These are phyloP conservation scores for Eutrigla gurnardus DNA, from an alignment of 2,797 vertebrate species.

Conservation along the genomic window DNA sequence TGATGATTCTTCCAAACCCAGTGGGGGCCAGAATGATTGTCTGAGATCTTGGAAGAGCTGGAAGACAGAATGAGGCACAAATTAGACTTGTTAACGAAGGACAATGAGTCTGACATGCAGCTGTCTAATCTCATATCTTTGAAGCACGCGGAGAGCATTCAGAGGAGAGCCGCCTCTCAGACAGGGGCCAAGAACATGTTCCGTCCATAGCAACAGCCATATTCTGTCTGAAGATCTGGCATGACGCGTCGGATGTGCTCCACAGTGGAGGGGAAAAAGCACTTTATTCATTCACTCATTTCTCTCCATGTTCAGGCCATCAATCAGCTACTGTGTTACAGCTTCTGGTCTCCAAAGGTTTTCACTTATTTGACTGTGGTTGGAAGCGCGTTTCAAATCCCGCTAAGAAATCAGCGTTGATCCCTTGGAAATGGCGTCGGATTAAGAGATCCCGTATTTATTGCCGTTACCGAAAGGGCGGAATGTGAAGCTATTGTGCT, in stretches of 20 bases:
- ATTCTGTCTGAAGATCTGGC: constrained; percentile 63
- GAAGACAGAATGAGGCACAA: constrained; percentile 78
- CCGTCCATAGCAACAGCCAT: constrained; percentile 53
- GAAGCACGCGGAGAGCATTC: constrained; percentile 72
- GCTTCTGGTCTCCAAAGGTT: constrained; percentile 29
- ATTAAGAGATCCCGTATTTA: constrained; percentile 37
- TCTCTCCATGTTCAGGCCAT: constrained; percentile 36
- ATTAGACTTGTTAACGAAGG: constrained; percentile 83
- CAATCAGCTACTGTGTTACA: constrained; percentile 42
- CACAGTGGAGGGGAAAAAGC: constrained; percentile 47
- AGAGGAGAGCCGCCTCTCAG: constrained; percentile 58
- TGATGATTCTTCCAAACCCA: constrained; percentile 77
- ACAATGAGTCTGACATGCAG: constrained; percentile 81
- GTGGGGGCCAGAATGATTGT: constrained; percentile 77
- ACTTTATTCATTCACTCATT: constrained; percentile 54
- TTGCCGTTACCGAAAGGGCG: constrained; percentile 19
- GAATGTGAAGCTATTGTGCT: constrained; percentile 20
- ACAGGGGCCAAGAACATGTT: constrained; percentile 65
- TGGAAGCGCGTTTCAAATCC: constrained; percentile 29
- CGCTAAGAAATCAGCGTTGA: constrained; percentile 15
- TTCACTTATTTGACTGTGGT: constrained; percentile 36
- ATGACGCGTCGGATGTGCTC: constrained; percentile 43
- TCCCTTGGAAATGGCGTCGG: constrained; percentile 28
- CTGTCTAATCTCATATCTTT: constrained; percentile 79
- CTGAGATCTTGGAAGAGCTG: constrained; percentile 79